Evolutionary conservation across 2,797 vertebrate species (phyloP), one percentile per base, ranked within the genome.

Genomic region (Calcarius lapponicus): DNA sequence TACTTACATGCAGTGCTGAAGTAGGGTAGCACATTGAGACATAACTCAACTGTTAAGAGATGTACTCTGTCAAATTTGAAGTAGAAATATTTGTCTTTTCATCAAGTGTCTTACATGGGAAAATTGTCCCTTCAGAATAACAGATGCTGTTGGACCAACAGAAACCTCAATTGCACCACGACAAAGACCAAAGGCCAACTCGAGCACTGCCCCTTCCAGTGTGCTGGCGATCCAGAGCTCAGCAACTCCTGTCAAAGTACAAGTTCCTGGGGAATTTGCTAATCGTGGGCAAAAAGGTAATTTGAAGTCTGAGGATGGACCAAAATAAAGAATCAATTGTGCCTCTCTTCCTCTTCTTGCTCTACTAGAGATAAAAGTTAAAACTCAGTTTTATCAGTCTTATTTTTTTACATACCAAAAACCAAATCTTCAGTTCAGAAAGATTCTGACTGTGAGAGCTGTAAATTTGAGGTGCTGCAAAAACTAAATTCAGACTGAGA

Each of bases 141-240:
- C 98, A 16, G 99, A 99, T 93, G 98, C 98, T 14, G 98, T 98
- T 92, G 99, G 99, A 65, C 99, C 99, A 91, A 99, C 99, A n/a
- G 99, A 99, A 97, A 99, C 99, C 67, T 99, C 99, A n/a, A 99
- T 99, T 85, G 99, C 98, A 88, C 99, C 99, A 15, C 97, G 99
- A 92, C 99, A 99, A 97, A 98, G 99, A 97, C 99, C 99, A 88
- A 99, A 99, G 97, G 99, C 99, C 86, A 98, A 94, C 87, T 96
- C 97, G 2, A 88, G 95, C 90, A 84, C 97, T 36, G 97, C 98
- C n/a, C 96, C 98, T 96, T 98, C 98, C 17, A 98, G 97, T 29
- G 98, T 99, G 69, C 97, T 99, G 90, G 97, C 98, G 1, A 98
- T 99, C 88, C 97, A 98, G 51, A 99, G 98, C 97, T 98, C 99